Percentiles rank a stretch among this genome's conserved stretches.
Conservation (phyloP, 2,113 vertebrate genomes). For the Nothoprocta pentlandii region DNA sequence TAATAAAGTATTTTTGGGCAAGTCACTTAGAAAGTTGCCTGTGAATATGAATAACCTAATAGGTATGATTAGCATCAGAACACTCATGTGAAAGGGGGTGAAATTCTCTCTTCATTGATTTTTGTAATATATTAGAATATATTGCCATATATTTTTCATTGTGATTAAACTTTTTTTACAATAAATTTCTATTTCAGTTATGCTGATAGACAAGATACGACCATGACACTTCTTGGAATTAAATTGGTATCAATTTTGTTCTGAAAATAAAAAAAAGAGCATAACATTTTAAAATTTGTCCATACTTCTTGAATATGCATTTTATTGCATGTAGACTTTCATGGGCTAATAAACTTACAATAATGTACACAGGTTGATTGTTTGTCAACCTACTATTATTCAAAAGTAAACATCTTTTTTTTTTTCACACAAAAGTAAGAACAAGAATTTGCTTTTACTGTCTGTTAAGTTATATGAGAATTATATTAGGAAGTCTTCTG, state of each 20-base stretch:
- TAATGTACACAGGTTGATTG: background rate
- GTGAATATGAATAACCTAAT: background rate
- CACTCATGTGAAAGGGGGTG: background rate
- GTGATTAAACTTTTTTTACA: background rate
- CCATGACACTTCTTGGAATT: background rate
- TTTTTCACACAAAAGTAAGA: background rate
- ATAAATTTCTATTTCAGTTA: background rate
- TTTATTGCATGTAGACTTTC: background rate
- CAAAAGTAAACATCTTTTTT: background rate
- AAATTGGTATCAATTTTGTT: background rate
- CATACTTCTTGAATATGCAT: background rate
- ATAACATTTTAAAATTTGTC: background rate
- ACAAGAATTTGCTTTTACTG: background rate
- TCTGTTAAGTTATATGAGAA: background rate
- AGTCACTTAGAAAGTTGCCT: background rate
- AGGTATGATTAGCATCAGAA: background rate
- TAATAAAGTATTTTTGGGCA: slow-evolving; percentile 8
- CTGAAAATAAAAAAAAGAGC: background rate
- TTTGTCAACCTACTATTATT: background rate
- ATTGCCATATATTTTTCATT: background rate
- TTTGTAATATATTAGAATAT: background rate
- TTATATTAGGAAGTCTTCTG: background rate
- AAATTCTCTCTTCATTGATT: background rate
- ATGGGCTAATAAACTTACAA: background rate
- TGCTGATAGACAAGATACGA: background rate